These are phyloP conservation scores for Drosophila willistoni DNA, from an alignment of 1,140 invertebrate species.

Conservation along the genomic window DNA sequence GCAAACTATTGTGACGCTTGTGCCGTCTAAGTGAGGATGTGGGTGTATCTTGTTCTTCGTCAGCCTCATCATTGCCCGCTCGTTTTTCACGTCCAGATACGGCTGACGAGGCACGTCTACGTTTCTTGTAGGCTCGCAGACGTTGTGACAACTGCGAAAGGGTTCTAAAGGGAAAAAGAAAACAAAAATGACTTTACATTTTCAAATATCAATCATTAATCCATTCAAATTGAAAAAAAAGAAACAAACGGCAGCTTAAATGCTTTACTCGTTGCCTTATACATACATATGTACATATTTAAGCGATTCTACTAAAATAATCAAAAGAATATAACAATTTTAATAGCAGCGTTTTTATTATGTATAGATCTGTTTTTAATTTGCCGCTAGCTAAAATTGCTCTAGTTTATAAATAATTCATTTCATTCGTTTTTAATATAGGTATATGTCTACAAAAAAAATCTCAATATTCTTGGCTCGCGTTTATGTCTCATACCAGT, in stretches of 20 bases:
- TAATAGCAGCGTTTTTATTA: too few relatives aligned
- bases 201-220: too few relatives aligned
- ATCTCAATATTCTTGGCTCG: conserved; percentile 2
- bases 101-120: conserved; percentile 66
- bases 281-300: too few relatives aligned
- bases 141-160: conserved; percentile 60
- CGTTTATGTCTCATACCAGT: background rate
- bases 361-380: background rate
- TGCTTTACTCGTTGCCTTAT: too few relatives aligned
- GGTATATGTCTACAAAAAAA: background rate
- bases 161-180: conserved; percentile 39
- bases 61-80: conserved; percentile 50
- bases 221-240: too few relatives aligned
- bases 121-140: conserved; percentile 57
- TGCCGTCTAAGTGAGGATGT: conserved; percentile 43
- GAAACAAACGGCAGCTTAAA: too few relatives aligned
- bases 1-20: conserved; percentile 75
- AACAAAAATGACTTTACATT: background rate
- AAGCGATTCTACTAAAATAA: too few relatives aligned
- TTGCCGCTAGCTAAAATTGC: background rate
- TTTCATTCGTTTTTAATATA: background rate
- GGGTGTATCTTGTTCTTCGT: conserved; percentile 59
- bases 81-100: conserved; percentile 51
- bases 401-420: background rate
- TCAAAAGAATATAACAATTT: too few relatives aligned